Conservation (phyloP, 2,888 invertebrate species). For the Drosophila affinis region DNA sequence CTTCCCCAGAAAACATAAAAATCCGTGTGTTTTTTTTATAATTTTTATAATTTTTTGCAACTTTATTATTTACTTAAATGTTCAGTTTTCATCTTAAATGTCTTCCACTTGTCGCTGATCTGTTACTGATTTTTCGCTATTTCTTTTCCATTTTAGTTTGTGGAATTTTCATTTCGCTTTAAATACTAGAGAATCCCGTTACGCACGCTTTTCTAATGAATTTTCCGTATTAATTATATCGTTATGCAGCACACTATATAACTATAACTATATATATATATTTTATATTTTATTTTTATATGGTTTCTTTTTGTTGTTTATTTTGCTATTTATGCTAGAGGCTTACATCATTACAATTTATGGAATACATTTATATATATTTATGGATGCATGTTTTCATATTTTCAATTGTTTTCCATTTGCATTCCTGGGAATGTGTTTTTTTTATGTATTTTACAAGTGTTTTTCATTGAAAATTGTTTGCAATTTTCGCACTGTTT, state of each 20-base stretch:
- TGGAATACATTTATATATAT: slow-evolving; percentile 55
- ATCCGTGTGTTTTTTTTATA: not conserved
- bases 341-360: slow-evolving; percentile 73
- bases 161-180: slow-evolving; percentile 45
- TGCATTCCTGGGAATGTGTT: slow-evolving; percentile 21
- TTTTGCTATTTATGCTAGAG: slow-evolving; percentile 65
- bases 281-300: slow-evolving; percentile 40
- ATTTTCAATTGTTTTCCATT: slow-evolving; percentile 42
- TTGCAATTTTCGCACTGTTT: slow-evolving; percentile 59
- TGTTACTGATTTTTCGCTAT: slow-evolving; percentile 28
- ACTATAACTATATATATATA: slow-evolving; percentile 50
- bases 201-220: slow-evolving; percentile 63
- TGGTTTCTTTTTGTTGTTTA: slow-evolving; percentile 6
- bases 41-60: slow-evolving; percentile 63
- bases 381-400: slow-evolving; percentile 33
- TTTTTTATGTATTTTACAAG: slow-evolving; percentile 65
- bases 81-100: slow-evolving; percentile 53
- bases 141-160: slow-evolving; percentile 35
- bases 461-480: slow-evolving; percentile 53
- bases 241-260: slow-evolving; percentile 66
- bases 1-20: not conserved
- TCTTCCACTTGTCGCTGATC: slow-evolving; percentile 13
- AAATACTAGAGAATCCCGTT: slow-evolving; percentile 21
- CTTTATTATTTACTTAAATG: slow-evolving; percentile 75
- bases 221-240: slow-evolving; percentile 55